These are phyloP conservation scores for Otolemur garnettii DNA, from an alignment of 2,113 vertebrate species.

Conservation along the genomic window DNA sequence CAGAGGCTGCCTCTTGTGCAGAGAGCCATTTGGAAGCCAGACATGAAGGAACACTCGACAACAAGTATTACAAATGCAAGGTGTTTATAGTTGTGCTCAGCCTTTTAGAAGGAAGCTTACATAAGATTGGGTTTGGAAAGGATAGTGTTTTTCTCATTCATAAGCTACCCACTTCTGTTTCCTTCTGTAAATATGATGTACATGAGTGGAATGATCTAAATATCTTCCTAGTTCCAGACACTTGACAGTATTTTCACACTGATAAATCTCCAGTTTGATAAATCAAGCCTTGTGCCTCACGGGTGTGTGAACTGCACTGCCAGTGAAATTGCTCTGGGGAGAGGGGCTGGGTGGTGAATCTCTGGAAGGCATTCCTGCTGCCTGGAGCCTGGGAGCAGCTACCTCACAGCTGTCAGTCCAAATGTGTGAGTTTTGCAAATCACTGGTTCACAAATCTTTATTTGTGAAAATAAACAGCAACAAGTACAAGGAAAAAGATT, in stretches of 20 bases:
- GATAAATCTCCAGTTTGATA: conserved; percentile 73
- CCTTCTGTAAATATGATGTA: conserved; percentile 75
- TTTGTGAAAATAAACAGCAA: conserved; percentile 68
- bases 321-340: background rate
- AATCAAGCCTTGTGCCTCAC: conserved; percentile 76
- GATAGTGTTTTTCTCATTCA: conserved; percentile 76
- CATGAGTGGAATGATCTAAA: conserved; percentile 61
- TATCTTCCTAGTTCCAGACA: conserved; percentile 74
- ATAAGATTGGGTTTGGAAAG: conserved; percentile 60
- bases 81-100: conserved; percentile 45
- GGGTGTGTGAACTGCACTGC: conserved; percentile 35
- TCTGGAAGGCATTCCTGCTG: conserved; percentile 71
- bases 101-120: conserved; percentile 59
- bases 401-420: conserved; percentile 73
- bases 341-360: background rate
- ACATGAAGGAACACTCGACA: background rate
- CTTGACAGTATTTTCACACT: conserved; percentile 82
- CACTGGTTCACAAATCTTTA: conserved; percentile 78
- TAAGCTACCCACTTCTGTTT: conserved; percentile 59
- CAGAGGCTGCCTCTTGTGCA: background rate
- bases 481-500: background rate
- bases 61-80: background rate
- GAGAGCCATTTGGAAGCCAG: background rate
- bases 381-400: conserved; percentile 78
- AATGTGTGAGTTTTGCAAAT: conserved; percentile 70